phyloP scores from a whole-genome alignment of 1,140 invertebrate genomes.

The Neelides sp. region DNA sequence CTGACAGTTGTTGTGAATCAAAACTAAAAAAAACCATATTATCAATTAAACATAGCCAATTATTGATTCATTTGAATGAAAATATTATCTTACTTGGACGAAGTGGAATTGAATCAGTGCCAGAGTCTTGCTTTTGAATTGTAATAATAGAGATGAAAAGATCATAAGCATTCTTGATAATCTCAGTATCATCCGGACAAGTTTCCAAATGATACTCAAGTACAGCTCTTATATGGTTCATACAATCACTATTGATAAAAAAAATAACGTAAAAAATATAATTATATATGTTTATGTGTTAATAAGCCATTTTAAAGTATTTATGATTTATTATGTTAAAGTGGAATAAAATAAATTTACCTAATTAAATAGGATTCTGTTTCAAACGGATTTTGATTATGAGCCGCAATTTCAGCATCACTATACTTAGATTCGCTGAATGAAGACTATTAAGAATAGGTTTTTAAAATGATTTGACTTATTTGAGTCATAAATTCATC shows the following conservation, averaged over 20 bases:
- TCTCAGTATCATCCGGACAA: slow-evolving; percentile 15
- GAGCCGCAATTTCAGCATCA: slow-evolving; percentile 37
- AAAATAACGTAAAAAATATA: too few species aligned
- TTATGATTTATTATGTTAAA: too few species aligned
- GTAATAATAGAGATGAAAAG: slow-evolving; percentile 32
- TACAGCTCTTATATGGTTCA: too few species aligned
- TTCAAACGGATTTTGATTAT: slow-evolving; percentile 36
- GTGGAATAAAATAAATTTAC: too few species aligned
- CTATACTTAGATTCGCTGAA: slow-evolving; percentile 36
- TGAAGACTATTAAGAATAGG: too few species aligned
- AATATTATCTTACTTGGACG: slow-evolving; percentile 10
- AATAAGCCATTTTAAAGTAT: too few species aligned
- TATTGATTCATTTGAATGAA: slow-evolving; percentile 5
- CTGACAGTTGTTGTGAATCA: slow-evolving; percentile 87
- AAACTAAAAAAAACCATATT: slow-evolving; percentile 43
- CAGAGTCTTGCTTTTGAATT: slow-evolving; percentile 48
- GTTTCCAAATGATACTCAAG: slow-evolving; percentile 11
- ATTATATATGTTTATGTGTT: too few species aligned
- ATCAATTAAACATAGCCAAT: neutral
- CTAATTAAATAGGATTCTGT: slow-evolving; percentile 3
- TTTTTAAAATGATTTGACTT: too few species aligned
- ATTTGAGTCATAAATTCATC: too few species aligned
- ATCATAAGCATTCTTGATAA: slow-evolving; percentile 12
- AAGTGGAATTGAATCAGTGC: slow-evolving; percentile 43
- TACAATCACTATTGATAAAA: too few species aligned